Percentiles rank a stretch among this genome's conserved stretches.
phyloP scores from a whole-genome alignment of 2,888 invertebrate species.

The Agrochola lota region DNA sequence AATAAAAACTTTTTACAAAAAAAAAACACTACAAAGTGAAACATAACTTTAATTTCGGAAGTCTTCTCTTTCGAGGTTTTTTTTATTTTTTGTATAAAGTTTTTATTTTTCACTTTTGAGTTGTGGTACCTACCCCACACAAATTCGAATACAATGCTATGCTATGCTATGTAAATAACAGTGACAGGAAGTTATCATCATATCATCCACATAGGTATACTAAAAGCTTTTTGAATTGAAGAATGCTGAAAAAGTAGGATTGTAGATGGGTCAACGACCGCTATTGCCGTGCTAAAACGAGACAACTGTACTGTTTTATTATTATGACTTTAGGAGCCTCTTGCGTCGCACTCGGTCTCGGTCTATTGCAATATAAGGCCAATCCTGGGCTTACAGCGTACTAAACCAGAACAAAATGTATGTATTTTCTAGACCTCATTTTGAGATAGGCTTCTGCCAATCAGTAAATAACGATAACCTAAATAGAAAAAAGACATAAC shows the following conservation, averaged over 20 bases:
- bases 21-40: no score
- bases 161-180: no score
- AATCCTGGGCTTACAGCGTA: not conserved
- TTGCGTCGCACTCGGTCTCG: not conserved
- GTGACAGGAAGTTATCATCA: no score
- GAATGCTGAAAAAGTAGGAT: not conserved
- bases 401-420: not conserved
- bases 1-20: no score
- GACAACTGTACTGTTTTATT: not conserved
- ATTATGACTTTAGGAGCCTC: not conserved
- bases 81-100: no score
- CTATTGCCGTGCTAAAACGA: not conserved
- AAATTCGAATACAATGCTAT: no score
- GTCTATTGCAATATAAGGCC: not conserved
- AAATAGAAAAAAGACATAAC: constrained; percentile 18
- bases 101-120: no score
- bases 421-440: not conserved
- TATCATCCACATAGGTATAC: no score
- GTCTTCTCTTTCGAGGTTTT: no score
- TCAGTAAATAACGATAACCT: not conserved
- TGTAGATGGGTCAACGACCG: not conserved
- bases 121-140: no score
- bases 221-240: not conserved
- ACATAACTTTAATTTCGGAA: no score
- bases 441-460: not conserved